Evolutionary conservation across 2,888 invertebrate species (phyloP), one percentile per base, ranked within the genome.

Genomic region (Agelastica alni): DNA sequence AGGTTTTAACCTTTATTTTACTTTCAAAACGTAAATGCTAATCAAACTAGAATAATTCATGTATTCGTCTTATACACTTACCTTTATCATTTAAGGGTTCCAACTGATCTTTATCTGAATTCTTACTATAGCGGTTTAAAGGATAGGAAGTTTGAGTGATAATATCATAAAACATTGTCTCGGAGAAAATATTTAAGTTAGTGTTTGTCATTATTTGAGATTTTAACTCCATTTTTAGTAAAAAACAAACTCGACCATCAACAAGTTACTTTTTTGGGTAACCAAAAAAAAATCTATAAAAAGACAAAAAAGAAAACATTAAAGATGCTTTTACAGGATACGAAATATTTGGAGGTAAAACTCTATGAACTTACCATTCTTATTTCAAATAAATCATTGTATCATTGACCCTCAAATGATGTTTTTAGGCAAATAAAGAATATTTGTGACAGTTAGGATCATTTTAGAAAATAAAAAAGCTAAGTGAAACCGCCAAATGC

Each of bases 81-180:
- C 49, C 41, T 31, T 64, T 62, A 28, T 59, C 58, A 37, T 59
- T 56, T 22, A 64, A 41, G n/a, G 47, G 31, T 30, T 62, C 59
- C 16, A 57, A 31, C 31, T 63, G 56, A 9, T 55, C 59, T 41
- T 56, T 56, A 31, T 59, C 58, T 6, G 45, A n/a, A 9, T 30
- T 37, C 18, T 56, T 59, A 9, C 53, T 53, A 26, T 59, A 61
- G 20, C 53, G 51, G 18, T 22, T 53, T 6, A 61, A 16, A 7
- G 58, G 44, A 41, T 60, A 59, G 36, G 47, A 47, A 7, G 51
- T 49, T 16, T 49, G 59, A 7, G 62, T 14, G 13, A 60, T 28
- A 34, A 60, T 54, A 44, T 61, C 57, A 20, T 53, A 63, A 47
- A 56, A 60, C 53, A 63, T 51, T 4, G 56, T 45, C 9, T 61